Evolutionary conservation across 2,888 invertebrate genomes (phyloP).

Genomic region (Andrena fulva): DNA sequence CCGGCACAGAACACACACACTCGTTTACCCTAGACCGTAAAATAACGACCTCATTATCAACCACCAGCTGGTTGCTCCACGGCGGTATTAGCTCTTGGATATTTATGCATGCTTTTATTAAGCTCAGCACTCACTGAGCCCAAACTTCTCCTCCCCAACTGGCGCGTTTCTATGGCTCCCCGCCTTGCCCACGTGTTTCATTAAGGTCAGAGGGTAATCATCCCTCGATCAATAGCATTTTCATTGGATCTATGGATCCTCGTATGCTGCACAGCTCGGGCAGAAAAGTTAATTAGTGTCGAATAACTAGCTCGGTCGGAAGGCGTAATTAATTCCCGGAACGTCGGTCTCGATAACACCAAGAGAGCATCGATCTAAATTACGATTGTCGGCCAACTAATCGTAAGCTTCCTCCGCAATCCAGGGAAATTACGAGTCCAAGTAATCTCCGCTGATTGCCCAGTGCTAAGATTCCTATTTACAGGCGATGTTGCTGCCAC

Average conservation of each 20-base stretch:
- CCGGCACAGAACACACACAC: constrained; percentile 23
- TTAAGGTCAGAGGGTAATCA: constrained; percentile 35
- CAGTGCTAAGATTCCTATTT: constrained; percentile 36
- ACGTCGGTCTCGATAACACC: constrained; percentile 46
- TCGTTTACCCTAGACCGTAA: constrained; percentile 46
- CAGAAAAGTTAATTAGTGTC: constrained; percentile 44
- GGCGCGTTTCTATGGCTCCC: constrained; percentile 42
- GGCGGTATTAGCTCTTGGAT: constrained; percentile 75
- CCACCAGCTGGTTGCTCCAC: constrained; percentile 73
- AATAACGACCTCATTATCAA: constrained; percentile 82
- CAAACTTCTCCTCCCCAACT: constrained; percentile 2
- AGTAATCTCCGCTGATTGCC: constrained; percentile 54
- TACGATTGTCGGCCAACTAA: constrained; percentile 62
- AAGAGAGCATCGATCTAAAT: constrained; percentile 59
- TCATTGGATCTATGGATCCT: background rate
- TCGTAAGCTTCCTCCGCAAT: constrained; percentile 53
- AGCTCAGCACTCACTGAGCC: constrained; percentile 64
- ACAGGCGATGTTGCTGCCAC: constrained; percentile 14
- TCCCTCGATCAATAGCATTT: constrained; percentile 4
- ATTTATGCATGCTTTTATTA: constrained; percentile 80
- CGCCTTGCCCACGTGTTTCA: constrained; percentile 39
- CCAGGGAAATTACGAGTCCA: constrained; percentile 50
- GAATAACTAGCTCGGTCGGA: constrained; percentile 46
- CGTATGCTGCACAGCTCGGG: background rate
- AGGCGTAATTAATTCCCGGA: constrained; percentile 47